Conservation (phyloP, 1,140 invertebrate genomes). For the Pteromalus puparum region DNA sequence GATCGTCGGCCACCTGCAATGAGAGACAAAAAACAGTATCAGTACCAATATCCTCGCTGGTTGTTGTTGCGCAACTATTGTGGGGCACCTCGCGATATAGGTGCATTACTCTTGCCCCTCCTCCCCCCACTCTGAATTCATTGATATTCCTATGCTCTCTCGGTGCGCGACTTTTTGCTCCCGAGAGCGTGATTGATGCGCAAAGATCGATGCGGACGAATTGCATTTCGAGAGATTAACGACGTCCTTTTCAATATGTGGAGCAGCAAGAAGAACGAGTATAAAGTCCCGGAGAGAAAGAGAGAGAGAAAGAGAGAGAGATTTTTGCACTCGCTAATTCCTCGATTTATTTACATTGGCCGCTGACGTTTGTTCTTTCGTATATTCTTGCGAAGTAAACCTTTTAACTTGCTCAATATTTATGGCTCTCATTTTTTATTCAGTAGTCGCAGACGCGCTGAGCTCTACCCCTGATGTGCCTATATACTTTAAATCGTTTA, state of each 20-base stretch:
- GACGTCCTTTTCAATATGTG: slow-evolving; percentile 21
- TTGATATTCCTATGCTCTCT: not conserved
- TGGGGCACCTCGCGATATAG: not conserved
- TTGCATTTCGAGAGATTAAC: slow-evolving; percentile 20
- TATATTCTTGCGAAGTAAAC: not conserved
- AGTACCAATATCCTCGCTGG: not conserved
- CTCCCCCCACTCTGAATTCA: not conserved
- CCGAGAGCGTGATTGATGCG: not conserved
- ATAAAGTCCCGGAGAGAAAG: no score
- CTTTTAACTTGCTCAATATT: not conserved
- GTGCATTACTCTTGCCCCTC: not conserved
- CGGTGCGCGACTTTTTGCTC: not conserved
- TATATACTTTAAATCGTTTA: not conserved
- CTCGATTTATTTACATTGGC: not conserved
- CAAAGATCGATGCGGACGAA: not conserved
- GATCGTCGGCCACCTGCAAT: slow-evolving; percentile 61
- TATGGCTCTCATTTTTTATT: no score
- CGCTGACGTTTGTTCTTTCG: no score
- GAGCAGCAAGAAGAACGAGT: not conserved
- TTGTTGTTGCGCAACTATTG: slow-evolving; percentile 17
- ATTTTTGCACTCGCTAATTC: not conserved
- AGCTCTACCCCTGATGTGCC: no score
- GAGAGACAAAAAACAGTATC: not conserved
- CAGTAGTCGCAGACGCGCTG: no score
- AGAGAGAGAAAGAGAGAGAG: no score